These are phyloP conservation scores for Corythucha ciliata DNA, from an alignment of 2,888 invertebrate genomes.

Conservation along the genomic window DNA sequence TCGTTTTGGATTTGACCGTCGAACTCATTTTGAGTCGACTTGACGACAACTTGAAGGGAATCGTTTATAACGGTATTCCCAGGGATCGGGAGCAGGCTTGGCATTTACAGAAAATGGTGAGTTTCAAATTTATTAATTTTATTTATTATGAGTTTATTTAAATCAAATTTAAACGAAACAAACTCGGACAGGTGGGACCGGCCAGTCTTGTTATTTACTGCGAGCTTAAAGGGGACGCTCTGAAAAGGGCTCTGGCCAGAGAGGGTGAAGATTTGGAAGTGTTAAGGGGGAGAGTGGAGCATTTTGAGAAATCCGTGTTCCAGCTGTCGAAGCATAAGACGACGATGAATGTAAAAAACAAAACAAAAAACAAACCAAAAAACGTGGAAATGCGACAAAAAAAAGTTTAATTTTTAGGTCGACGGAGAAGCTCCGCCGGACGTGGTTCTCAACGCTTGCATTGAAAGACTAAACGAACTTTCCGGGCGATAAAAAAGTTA, in stretches of 20 bases:
- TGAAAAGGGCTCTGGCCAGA: conserved; percentile 13
- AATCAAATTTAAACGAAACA: not conserved
- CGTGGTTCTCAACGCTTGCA: conserved; percentile 13
- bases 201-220: conserved; percentile 25
- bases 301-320: conserved; percentile 24
- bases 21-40: conserved; percentile 26
- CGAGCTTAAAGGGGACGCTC: conserved; percentile 23
- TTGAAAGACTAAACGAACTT: conserved; percentile 11
- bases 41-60: conserved; percentile 29
- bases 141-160: not conserved
- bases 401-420: conserved; percentile 18
- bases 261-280: conserved; percentile 17
- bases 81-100: conserved; percentile 27
- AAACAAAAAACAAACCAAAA: too few relatives aligned
- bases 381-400: too few relatives aligned
- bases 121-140: not conserved
- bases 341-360: conserved; percentile 24
- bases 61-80: conserved; percentile 30
- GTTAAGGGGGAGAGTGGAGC: conserved; percentile 18
- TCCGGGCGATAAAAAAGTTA: too few relatives aligned
- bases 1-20: conserved; percentile 26
- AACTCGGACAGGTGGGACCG: conserved; percentile 21
- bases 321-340: conserved; percentile 26
- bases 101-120: conserved; percentile 28
- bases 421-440: conserved; percentile 15